Evolutionary conservation across 2,888 invertebrate species (phyloP).

Genomic region (Ophion slaviceki): DNA sequence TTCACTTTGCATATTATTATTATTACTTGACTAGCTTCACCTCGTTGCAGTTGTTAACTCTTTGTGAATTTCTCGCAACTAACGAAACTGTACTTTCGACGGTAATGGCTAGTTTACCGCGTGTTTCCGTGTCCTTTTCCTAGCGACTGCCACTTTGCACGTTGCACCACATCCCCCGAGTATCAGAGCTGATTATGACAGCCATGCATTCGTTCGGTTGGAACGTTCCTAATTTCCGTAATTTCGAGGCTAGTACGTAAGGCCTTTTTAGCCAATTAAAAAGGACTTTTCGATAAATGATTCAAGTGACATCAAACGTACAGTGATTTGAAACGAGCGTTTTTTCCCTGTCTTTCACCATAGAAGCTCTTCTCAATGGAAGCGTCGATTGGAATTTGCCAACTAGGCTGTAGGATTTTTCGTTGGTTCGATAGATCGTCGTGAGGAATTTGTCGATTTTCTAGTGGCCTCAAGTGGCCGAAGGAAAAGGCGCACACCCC

Average conservation of each 20-base stretch:
- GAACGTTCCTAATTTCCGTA: too few relatives aligned
- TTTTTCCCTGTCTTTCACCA: too few relatives aligned
- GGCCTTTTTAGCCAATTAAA: too few relatives aligned
- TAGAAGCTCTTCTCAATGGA: not conserved
- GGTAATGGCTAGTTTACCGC: slow-evolving; percentile 20
- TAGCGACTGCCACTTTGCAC: not conserved
- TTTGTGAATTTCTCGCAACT: slow-evolving; percentile 13
- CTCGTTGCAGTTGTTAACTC: slow-evolving; percentile 1
- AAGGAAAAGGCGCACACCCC: slow-evolving; percentile 75
- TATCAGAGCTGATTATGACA: too few relatives aligned
- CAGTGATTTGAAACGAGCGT: too few relatives aligned
- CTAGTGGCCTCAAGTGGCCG: slow-evolving; percentile 59
- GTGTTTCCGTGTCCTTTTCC: slow-evolving; percentile 35
- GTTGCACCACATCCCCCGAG: too few relatives aligned
- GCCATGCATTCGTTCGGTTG: too few relatives aligned
- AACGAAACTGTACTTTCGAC: slow-evolving; percentile 2
- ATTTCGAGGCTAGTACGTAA: too few relatives aligned
- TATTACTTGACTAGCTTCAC: slow-evolving; percentile 56
- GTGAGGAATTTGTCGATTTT: slow-evolving; percentile 56
- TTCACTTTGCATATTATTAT: slow-evolving; percentile 58
- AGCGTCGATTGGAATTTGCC: not conserved
- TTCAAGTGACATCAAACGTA: too few relatives aligned
- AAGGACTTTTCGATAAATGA: too few relatives aligned
- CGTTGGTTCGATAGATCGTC: not conserved
- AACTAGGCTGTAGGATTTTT: not conserved